phyloP scores from a whole-genome alignment of 2,888 invertebrate genomes.

The Trichacis sp. region DNA sequence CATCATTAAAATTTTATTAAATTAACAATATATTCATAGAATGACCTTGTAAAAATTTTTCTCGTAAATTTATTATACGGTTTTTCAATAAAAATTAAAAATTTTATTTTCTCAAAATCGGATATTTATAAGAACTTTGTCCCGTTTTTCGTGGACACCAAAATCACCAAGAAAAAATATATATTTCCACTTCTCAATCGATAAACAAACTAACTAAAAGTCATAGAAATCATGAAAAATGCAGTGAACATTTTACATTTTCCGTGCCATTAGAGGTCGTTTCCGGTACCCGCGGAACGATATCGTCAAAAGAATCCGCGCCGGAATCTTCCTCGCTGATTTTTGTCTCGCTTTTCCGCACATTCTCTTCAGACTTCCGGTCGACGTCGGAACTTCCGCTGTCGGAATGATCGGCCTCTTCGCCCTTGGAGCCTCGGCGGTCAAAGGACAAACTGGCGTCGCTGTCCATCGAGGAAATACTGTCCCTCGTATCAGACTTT shows the following conservation, averaged over 20 bases:
- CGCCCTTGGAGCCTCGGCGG: conserved; percentile 71
- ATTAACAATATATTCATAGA: too few species aligned
- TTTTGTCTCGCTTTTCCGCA: conserved; percentile 41
- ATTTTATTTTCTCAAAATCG: too few species aligned
- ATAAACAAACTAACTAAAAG: too few species aligned
- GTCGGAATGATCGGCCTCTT: conserved; percentile 78
- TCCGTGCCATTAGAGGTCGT: background rate
- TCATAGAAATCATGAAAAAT: too few species aligned
- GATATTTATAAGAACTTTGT: too few species aligned
- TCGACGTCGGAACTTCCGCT: conserved; percentile 79
- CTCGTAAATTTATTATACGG: too few species aligned
- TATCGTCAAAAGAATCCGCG: conserved; percentile 51
- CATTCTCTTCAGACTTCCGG: conserved; percentile 50
- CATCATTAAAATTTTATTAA: too few species aligned
- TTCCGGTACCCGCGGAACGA: conserved; percentile 19
- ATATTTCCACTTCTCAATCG: background rate
- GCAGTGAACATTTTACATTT: background rate
- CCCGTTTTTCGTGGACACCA: too few species aligned
- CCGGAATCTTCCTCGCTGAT: conserved; percentile 51
- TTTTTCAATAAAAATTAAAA: conserved; percentile 12
- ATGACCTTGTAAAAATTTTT: too few species aligned
- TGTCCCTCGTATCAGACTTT: conserved; percentile 73
- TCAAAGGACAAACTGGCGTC: conserved; percentile 74
- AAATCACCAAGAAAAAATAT: too few species aligned
- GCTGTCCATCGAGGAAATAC: conserved; percentile 75